Evolutionary conservation across 1,140 invertebrate genomes (phyloP).

Genomic region (Diabrotica virgifera): DNA sequence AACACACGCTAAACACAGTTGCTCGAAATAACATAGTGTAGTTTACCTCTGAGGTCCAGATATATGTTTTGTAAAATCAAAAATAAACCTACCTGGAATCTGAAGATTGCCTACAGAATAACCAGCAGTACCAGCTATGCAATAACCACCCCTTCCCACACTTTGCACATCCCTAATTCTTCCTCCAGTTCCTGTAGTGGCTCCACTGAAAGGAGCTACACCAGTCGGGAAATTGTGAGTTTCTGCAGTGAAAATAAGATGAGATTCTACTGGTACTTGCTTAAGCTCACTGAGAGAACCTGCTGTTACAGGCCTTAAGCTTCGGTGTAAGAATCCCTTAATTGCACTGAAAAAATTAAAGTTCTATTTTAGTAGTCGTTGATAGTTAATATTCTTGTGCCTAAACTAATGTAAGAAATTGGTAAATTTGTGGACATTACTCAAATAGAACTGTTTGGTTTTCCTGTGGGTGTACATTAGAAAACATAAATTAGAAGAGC

Average conservation of each 20-base stretch:
- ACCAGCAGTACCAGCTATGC: conserved; percentile 93
- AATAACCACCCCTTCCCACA: conserved; percentile 86
- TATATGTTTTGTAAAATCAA: too few species aligned
- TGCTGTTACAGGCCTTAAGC: conserved; percentile 60
- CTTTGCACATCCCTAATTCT: conserved; percentile 92
- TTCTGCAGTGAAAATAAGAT: conserved; percentile 98
- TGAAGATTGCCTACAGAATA: conserved; percentile 92
- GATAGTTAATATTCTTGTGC: too few species aligned
- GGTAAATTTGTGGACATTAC: too few species aligned
- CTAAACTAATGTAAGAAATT: too few species aligned
- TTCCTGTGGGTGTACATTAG: too few species aligned
- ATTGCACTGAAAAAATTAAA: conserved; percentile 74
- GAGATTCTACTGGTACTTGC: conserved; percentile 60
- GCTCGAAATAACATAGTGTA: too few species aligned
- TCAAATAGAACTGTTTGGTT: too few species aligned
- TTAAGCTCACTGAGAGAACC: conserved; percentile 65
- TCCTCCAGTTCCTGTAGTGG: conserved; percentile 95
- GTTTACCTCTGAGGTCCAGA: too few species aligned
- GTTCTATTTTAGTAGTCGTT: background rate
- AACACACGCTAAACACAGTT: too few species aligned
- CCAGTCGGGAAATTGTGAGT: conserved; percentile 99
- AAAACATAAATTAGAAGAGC: too few species aligned
- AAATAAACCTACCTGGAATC: conserved; percentile 68
- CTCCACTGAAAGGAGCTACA: conserved; percentile 89
- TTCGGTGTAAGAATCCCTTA: conserved; percentile 70